Evolutionary conservation across 2,113 vertebrate species (phyloP), one percentile per base, ranked within the genome.

Genomic region (Nestor notabilis): DNA sequence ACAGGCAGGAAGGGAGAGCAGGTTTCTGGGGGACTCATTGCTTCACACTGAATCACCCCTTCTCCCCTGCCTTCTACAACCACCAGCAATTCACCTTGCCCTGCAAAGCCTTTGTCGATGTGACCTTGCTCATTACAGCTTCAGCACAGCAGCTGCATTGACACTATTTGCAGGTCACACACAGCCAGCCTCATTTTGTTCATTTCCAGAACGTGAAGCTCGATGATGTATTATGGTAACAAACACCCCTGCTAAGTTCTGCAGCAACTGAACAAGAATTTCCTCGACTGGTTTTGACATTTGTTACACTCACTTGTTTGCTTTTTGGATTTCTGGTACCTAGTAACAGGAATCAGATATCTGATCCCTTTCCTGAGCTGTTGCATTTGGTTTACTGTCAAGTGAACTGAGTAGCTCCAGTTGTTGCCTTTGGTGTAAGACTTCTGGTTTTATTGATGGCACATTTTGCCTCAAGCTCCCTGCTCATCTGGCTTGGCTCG

Each of bases 151-250:
- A 53, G 37, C 43, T 41, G 6, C 41, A 46, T 56, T 83, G 14
- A 7, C 0, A 8, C 29, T 13, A 20, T 13, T 31, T 52, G 46
- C 69, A 13, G 19, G 29, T 17, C 61, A 35, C 35, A 28, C 0
- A 5, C 3, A 72, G 31, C 24, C 61, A 82, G 17, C 16, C 17
- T 4, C 28, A 20, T 27, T 24, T 11, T 33, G 50, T 61, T 63
- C 15, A 16, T 25, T 53, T 33, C 33, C 70, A 39, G 20, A 5
- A 25, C n/a, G 7, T 31, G 52, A 19, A 50, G 46, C 46, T 69
- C 0, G 0, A 2, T 29, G 39, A 83, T 4, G 31, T 16, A 4
- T 27, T 31, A 9, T 2, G 27, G 39, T 52, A 28, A 55, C 27
- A 39, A 83, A 70, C 50, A 49, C 0, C 43, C 28, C 66, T 24